Evolutionary conservation across 2,888 invertebrate species (phyloP).

Genomic region (Glaucopsyche alexis): DNA sequence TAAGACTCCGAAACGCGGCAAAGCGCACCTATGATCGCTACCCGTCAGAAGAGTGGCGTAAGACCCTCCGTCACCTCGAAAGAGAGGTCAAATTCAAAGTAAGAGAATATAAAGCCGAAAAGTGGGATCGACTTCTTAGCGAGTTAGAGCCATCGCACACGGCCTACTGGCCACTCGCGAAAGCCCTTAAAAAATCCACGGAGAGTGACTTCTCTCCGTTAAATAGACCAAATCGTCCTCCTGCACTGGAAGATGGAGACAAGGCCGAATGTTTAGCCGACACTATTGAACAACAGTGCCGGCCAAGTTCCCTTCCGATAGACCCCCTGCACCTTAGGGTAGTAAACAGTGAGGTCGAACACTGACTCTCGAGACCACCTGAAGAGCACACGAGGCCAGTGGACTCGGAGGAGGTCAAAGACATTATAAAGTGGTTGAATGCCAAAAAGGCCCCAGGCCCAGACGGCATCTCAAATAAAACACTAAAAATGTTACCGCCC

Average conservation of each 20-base stretch:
- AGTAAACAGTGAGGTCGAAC: slow-evolving; percentile 8
- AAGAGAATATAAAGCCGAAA: too few relatives aligned
- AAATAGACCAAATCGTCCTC: background rate
- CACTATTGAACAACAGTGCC: slow-evolving; percentile 31
- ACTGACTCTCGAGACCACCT: background rate
- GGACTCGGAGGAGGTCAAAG: too few relatives aligned
- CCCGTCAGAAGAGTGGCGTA: background rate
- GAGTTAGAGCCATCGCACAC: too few relatives aligned
- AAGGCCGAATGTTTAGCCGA: slow-evolving; percentile 33
- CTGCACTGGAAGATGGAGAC: slow-evolving; percentile 14
- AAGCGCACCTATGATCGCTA: background rate
- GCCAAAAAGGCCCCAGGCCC: too few relatives aligned
- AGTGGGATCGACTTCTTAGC: too few relatives aligned
- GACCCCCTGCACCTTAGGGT: background rate
- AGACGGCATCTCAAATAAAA: too few relatives aligned
- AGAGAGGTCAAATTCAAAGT: too few relatives aligned
- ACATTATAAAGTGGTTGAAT: too few relatives aligned
- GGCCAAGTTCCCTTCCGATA: background rate
- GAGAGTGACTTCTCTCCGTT: background rate
- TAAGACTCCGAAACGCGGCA: background rate
- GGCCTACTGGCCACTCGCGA: too few relatives aligned
- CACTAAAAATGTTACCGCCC: too few relatives aligned
- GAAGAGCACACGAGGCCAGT: background rate
- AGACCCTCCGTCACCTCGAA: too few relatives aligned
- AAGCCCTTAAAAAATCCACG: background rate